Conservation (phyloP, 2,113 vertebrate species). For the Scatophagus argus region DNA sequence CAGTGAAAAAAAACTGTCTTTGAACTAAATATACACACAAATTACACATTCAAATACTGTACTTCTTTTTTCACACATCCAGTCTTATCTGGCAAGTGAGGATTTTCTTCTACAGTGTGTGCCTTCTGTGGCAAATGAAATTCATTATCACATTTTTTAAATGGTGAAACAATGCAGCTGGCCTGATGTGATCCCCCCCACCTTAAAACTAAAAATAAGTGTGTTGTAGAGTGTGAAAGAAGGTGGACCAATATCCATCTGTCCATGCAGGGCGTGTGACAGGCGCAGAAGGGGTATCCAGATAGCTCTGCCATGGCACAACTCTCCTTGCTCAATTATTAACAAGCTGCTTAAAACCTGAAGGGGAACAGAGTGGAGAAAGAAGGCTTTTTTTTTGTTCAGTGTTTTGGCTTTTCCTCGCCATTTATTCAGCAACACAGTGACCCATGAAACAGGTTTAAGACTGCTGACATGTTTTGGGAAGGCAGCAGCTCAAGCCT, state of each 20-base stretch:
- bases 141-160: conserved; percentile 32
- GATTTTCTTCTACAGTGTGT: conserved; percentile 5
- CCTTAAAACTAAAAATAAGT: neutral
- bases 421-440: conserved; percentile 8
- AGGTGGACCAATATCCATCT: conserved; percentile 34
- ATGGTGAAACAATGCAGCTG: conserved; percentile 16
- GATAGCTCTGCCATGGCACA: conserved; percentile 55
- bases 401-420: conserved; percentile 10
- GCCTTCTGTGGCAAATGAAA: neutral
- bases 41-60: conserved; percentile 1
- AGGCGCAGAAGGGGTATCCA: conserved; percentile 51
- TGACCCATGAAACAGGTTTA: neutral
- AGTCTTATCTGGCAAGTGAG: conserved; percentile 9
- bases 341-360: conserved; percentile 67
- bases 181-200: neutral
- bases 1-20: neutral
- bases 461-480: neutral
- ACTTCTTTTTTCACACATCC: conserved; percentile 7
- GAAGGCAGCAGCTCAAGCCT: neutral
- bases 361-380: conserved; percentile 30
- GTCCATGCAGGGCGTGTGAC: conserved; percentile 32
- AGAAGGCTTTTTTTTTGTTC: conserved; percentile 39
- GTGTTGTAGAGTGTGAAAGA: neutral
- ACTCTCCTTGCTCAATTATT: conserved; percentile 65
- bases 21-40: conserved; percentile 24